Evolutionary conservation across 2,888 invertebrate species (phyloP).

Genomic region (Campoplex capitator): DNA sequence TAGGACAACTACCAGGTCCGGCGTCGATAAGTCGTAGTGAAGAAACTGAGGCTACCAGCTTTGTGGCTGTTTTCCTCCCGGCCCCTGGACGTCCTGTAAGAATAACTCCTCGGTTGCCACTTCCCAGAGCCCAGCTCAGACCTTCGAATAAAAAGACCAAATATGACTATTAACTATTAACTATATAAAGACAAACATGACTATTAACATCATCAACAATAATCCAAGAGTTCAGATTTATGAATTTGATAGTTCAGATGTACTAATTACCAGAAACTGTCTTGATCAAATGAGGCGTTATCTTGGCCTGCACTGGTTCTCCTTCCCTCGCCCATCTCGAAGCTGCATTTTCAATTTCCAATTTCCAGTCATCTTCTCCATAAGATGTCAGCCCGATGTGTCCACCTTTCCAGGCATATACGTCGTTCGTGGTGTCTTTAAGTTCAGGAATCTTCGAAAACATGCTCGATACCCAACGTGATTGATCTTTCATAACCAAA

Average conservation of each 20-base stretch:
- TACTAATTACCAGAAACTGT: constrained; percentile 74
- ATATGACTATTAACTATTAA: background rate
- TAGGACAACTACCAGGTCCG: constrained; percentile 77
- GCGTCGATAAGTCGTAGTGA: constrained; percentile 80
- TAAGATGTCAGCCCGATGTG: constrained; percentile 72
- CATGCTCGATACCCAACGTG: constrained; percentile 77
- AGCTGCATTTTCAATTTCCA: constrained; percentile 78
- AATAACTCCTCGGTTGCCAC: constrained; percentile 78
- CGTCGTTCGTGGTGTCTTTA: constrained; percentile 69
- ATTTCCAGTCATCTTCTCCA: constrained; percentile 78
- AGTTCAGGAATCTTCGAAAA: constrained; percentile 70
- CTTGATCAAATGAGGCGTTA: constrained; percentile 79
- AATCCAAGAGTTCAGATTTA: background rate
- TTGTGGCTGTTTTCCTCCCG: constrained; percentile 80
- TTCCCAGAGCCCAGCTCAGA: constrained; percentile 81
- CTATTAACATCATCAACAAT: no score
- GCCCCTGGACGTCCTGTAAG: constrained; percentile 81
- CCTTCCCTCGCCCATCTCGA: constrained; percentile 81
- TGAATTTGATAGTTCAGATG: background rate
- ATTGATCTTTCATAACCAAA: constrained; percentile 73
- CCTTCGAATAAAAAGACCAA: constrained; percentile 69
- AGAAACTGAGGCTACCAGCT: constrained; percentile 76
- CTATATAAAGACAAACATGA: no score
- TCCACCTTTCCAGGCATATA: constrained; percentile 79
- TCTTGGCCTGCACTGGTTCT: constrained; percentile 77